phyloP scores from a whole-genome alignment of 2,888 invertebrate species.

The Amiota communis region DNA sequence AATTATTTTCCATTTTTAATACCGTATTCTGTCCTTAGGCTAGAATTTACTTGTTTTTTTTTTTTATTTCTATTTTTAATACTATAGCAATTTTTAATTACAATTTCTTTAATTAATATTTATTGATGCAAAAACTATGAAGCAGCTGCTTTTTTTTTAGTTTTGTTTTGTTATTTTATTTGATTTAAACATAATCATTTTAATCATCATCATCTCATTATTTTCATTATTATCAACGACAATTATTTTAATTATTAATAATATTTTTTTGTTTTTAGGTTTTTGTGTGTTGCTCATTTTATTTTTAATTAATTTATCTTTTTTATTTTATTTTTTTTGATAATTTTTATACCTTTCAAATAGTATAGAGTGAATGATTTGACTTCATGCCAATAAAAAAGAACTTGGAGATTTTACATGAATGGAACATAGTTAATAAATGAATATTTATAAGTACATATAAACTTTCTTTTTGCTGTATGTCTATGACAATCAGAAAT shows the following conservation, averaged over 20 bases:
- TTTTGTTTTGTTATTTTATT: slow-evolving; percentile 33
- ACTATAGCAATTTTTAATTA: slow-evolving; percentile 56
- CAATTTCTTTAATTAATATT: slow-evolving; percentile 48
- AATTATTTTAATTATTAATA: slow-evolving; percentile 33
- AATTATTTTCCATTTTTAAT: slow-evolving; percentile 15
- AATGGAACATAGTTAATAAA: too few relatives aligned
- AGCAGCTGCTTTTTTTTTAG: slow-evolving; percentile 34
- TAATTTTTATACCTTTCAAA: slow-evolving; percentile 13
- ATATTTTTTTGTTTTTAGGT: too few relatives aligned
- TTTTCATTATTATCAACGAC: slow-evolving; percentile 42
- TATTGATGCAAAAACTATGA: slow-evolving; percentile 45
- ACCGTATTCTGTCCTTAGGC: slow-evolving; percentile 41
- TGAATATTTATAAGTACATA: too few relatives aligned
- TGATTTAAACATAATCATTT: slow-evolving; percentile 36
- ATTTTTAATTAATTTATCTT: neutral
- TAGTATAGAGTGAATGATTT: too few relatives aligned
- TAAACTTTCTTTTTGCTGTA: too few relatives aligned
- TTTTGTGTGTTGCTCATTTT: neutral
- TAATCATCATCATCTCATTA: slow-evolving; percentile 42
- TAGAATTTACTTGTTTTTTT: slow-evolving; percentile 39
- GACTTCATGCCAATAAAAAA: too few relatives aligned
- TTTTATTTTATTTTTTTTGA: neutral
- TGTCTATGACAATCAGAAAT: too few relatives aligned
- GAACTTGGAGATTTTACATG: too few relatives aligned
- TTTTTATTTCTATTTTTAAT: slow-evolving; percentile 43